Evolutionary conservation across 2,797 vertebrate species (phyloP), one percentile per base, ranked within the genome.

Genomic region (Chloroceryle inda): DNA sequence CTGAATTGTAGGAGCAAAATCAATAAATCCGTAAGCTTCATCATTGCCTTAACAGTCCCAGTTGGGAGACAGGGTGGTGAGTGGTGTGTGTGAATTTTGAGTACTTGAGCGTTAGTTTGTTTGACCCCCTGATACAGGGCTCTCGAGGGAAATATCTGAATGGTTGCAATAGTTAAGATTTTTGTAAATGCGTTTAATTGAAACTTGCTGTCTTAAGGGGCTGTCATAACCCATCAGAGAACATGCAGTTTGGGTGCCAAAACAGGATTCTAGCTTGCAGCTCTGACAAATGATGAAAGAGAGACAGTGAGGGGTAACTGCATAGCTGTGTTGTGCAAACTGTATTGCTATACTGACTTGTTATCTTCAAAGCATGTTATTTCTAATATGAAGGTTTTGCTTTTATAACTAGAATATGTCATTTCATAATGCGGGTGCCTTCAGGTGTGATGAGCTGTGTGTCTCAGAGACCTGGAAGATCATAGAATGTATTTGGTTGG

Each of bases 171-270:
- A 87, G 59, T 73, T 66, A 9, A 67, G 68, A 13, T 68, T 86
- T 93, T 66, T 80, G 15, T 88, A 58, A 42, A 89, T 91, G 67
- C 73, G 5, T 86, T 93, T 93, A 64, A 82, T 31, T 58, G 86
- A 76, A 77, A 50, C 77, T 75, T 17, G 8, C 8, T 38, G 63
- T 89, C 84, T 62, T 74, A 78, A 35, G 68, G 62, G 37, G 24
- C 63, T 89, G 79, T 90, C 66, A 27, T 44, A 86, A 53, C 53
- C 76, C 26, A 14, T 81, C 58, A 84, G 58, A 27, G 72, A 62
- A 78, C 33, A 44, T 59, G 61, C 6, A 9, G 56, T 40, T 68
- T 20, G 59, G 42, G 82, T 85, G 72, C 92, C 44, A 52, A 55
- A 11, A 31, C 0, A 26, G 52, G 56, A 52, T 59, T 82, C 47